Conservation (phyloP, 2,797 vertebrate species). For the Pyrocephalus nanus region DNA sequence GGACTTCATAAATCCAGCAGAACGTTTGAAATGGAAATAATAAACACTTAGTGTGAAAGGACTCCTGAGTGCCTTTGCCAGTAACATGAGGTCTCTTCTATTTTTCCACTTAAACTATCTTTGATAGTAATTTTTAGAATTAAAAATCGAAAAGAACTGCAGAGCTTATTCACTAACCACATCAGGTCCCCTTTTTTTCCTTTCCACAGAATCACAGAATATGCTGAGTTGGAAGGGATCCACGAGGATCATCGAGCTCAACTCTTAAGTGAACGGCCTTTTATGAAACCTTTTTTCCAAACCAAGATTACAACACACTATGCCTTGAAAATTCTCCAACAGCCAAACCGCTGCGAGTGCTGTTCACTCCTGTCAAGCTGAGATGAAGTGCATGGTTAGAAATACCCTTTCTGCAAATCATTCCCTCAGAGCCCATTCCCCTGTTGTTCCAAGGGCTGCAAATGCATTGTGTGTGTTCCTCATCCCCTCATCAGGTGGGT, state of each 20-base stretch:
- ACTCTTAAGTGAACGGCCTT: background rate
- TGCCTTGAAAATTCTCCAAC: background rate
- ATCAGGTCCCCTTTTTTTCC: background rate
- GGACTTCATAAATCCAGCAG: background rate
- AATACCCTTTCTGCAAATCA: background rate
- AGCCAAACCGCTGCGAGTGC: background rate
- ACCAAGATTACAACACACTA: background rate
- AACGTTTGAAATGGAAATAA: background rate
- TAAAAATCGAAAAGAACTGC: background rate
- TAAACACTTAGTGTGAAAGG: background rate
- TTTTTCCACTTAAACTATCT: background rate
- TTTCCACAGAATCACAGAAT: background rate
- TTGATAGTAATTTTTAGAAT: background rate
- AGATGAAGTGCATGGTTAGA: background rate
- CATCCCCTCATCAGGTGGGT: background rate
- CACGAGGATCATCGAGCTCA: background rate
- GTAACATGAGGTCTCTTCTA: background rate
- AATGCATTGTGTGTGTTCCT: background rate
- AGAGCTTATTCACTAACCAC: background rate
- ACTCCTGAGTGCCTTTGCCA: background rate
- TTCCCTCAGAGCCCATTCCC: background rate
- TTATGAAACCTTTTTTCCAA: background rate
- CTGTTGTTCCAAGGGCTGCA: background rate
- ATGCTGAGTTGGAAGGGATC: background rate
- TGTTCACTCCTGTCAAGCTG: background rate